Base-by-base conservation (phyloP, 2,888 invertebrate species). In the Rosalia funebris region DNA sequence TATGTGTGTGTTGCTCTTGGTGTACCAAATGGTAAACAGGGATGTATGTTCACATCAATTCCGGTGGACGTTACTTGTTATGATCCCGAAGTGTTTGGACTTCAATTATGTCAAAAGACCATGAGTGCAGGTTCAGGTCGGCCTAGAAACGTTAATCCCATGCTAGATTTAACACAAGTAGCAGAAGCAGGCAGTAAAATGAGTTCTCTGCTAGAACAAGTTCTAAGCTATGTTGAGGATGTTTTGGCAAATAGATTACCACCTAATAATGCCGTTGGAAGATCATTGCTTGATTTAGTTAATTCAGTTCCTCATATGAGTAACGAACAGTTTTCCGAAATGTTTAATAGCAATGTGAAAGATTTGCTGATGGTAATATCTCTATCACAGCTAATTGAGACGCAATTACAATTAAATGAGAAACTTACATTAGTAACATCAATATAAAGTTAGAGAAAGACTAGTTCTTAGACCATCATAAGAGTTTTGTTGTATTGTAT, bases 341-440 rank as follows among this genome's bases (percentile, higher is more conserved):
- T 98, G 90, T 91, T 98, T 80, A 97, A 97, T 79, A 91, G 95
- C 71, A 95, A 95, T 77, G 93, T 98, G 80, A 97, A 98, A 83
- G 98, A 98, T 84, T 87, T 98, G 73, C 85, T 98, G 74, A 98
- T 99, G 98, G 96, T 95, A 37, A 91, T 96, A 72, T 97, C 98
- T 41, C 86, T 99, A 61, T 94, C 98, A 10, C 97, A 98, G 78
- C 86, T 99, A 61, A 95, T 96, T 76, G 95, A 96, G 83, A 96
- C 98, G 1, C 98, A 99, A 82, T 86, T 98, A 74, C 93, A 95
- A 77, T 86, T 99, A 54, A 97, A 98, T 82, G 98, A 99, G 83
- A 98, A 98, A 82, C 86, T 99, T 42, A 93, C 93, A 4, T 86
- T 93, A 71, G 85, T 95, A 69, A 93, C 92, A 42, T 89, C 92